Percentiles rank a stretch among this genome's conserved stretches.
Conservation (phyloP, 2,113 vertebrate species). For the Felis chaus region DNA sequence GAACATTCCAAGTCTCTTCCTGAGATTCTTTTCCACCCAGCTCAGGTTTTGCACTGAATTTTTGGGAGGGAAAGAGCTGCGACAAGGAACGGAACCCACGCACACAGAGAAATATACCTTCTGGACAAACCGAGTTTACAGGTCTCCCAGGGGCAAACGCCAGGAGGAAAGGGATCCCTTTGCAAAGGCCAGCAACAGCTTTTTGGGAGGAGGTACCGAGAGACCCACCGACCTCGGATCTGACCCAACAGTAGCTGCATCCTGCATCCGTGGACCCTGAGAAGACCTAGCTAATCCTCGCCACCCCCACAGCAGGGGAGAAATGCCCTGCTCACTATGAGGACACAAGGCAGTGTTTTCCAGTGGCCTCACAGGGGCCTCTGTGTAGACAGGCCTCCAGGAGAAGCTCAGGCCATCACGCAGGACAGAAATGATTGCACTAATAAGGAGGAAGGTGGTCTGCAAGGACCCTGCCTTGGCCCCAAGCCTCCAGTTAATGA, state of each 20-base stretch:
- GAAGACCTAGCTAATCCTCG: background rate
- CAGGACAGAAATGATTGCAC: conserved; percentile 72
- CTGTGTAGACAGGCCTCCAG: conserved; percentile 12
- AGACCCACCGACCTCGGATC: background rate
- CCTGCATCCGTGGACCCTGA: background rate
- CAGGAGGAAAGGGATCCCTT: background rate
- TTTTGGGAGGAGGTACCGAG: background rate
- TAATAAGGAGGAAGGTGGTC: conserved; percentile 75
- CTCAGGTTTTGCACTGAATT: background rate
- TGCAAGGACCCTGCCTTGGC: conserved; percentile 43
- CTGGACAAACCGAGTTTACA: background rate
- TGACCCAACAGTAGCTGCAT: background rate
- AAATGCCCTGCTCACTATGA: background rate
- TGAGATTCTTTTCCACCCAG: background rate
- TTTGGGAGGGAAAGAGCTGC: background rate
- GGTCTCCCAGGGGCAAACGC: background rate
- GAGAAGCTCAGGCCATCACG: conserved; percentile 43
- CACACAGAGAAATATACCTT: background rate
- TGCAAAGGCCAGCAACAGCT: background rate
- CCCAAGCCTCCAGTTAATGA: conserved; percentile 77
- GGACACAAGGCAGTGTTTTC: background rate
- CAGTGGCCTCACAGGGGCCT: background rate
- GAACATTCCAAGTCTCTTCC: background rate
- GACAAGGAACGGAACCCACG: background rate
- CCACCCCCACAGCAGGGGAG: background rate